Evolutionary conservation across 2,888 invertebrate species (phyloP), one percentile per base, ranked within the genome.

Genomic region (Cerceris rybyensis): DNA sequence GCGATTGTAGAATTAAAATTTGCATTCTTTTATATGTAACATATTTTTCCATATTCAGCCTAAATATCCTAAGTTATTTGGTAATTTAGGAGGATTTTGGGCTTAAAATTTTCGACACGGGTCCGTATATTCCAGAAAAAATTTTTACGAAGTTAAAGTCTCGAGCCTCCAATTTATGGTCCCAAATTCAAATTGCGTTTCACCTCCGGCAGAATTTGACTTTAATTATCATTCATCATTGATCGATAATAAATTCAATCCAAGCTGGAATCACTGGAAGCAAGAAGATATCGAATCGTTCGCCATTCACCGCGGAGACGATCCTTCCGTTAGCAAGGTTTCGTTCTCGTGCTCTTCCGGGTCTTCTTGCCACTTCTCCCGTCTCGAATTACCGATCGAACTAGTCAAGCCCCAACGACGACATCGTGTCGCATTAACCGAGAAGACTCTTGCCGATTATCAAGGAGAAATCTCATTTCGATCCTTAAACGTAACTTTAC

Each of bases 261-360:
- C 11, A 14, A 54, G 52, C 9, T 43, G 9, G 11, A 63, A 43
- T 46, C 66, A 49, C 28, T 55, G 77, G 69, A 67, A 71, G 28
- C 64, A 76, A 55, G 59, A 63, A 59, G 59, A 78, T 67, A 74
- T 81, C 73, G 76, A 70, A 70, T 73, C 70, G 80, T 80, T 63
- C 75, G 73, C 84, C 78, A 76, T 83, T 83, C 83, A 74, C 81
- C 75, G 59, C 54, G 65, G 55, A 61, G 67, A 72, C 64, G 75
- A 80, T 68, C 78, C 66, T 64, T 11, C 46, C 46, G 77, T 78
- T 81, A 72, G 80, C 67, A 84, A 80, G 78, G 75, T 86, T 84
- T 84, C 71, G 78, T 70, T 70, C 64, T 52, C 59, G 42, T 46
- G 54, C 73, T 82, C 84, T 86, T 86, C 84, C 85, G 82, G 77